Conservation (phyloP, 2,113 vertebrate genomes). For the Lagopus muta region DNA sequence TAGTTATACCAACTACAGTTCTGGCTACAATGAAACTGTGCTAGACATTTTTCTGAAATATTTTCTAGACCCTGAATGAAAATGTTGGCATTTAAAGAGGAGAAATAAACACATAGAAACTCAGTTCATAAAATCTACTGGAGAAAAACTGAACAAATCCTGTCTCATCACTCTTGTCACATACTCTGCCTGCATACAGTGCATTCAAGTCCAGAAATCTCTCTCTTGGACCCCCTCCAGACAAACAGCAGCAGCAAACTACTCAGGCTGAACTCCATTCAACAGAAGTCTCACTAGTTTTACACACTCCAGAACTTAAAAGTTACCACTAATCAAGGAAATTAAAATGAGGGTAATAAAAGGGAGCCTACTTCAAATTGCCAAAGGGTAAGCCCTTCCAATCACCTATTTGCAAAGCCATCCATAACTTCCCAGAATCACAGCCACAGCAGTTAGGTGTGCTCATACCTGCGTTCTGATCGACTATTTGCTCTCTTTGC, state of each 20-base stretch:
- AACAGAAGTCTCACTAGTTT: background rate
- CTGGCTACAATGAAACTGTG: background rate
- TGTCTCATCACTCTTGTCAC: background rate
- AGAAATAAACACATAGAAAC: background rate
- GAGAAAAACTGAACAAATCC: background rate
- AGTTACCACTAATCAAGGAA: background rate
- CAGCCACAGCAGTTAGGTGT: background rate
- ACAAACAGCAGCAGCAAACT: background rate
- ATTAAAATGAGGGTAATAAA: background rate
- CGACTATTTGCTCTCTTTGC: fast-evolving
- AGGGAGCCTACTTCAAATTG: background rate
- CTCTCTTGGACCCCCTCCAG: background rate
- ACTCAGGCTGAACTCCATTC: background rate
- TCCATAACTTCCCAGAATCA: background rate
- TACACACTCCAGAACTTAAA: background rate
- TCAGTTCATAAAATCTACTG: background rate
- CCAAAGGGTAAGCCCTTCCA: background rate
- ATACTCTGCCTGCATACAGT: background rate
- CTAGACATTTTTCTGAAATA: background rate
- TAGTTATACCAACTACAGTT: background rate
- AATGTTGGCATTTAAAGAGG: background rate
- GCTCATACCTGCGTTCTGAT: background rate
- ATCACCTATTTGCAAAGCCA: background rate
- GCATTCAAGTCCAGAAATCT: background rate
- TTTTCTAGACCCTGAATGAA: background rate